These are phyloP conservation scores for Lepilemur septentrionalis DNA, from an alignment of 2,797 vertebrate species.

Conservation along the genomic window DNA sequence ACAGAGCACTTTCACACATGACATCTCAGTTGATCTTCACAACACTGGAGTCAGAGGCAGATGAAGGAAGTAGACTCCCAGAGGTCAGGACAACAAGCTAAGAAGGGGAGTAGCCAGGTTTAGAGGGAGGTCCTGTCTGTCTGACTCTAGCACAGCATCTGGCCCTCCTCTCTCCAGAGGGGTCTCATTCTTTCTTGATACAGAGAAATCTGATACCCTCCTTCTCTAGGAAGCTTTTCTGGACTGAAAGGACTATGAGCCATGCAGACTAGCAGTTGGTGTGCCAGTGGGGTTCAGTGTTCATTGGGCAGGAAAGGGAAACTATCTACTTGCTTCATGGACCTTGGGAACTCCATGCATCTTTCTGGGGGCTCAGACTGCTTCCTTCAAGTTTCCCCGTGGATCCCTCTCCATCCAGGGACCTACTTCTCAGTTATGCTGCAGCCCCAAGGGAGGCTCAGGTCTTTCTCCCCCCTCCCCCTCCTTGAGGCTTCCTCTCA, in stretches of 20 bases:
- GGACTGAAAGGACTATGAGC: not conserved
- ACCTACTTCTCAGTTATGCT: not conserved
- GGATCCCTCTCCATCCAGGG: not conserved
- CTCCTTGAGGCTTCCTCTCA: not conserved
- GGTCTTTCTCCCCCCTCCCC: not conserved
- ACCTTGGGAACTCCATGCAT: not conserved
- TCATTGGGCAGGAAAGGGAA: not conserved
- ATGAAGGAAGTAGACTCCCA: not conserved
- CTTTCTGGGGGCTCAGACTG: not conserved
- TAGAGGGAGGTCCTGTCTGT: not conserved
- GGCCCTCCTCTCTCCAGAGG: not conserved
- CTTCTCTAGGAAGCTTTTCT: not conserved
- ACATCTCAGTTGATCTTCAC: slow-evolving; percentile 19
- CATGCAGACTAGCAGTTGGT: not conserved
- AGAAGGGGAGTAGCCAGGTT: not conserved
- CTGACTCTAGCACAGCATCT: not conserved
- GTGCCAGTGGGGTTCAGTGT: not conserved
- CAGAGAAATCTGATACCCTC: not conserved
- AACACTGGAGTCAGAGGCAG: not conserved
- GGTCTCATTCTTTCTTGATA: not conserved
- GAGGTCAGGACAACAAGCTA: not conserved
- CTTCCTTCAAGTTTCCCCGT: not conserved
- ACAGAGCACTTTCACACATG: not conserved
- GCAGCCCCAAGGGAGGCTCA: not conserved
- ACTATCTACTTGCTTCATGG: not conserved